A percentile compares a stretch with the other conserved stretches of the same genome.
Conservation (phyloP, 2,888 invertebrate species). For the Cheilosia scutellata region DNA sequence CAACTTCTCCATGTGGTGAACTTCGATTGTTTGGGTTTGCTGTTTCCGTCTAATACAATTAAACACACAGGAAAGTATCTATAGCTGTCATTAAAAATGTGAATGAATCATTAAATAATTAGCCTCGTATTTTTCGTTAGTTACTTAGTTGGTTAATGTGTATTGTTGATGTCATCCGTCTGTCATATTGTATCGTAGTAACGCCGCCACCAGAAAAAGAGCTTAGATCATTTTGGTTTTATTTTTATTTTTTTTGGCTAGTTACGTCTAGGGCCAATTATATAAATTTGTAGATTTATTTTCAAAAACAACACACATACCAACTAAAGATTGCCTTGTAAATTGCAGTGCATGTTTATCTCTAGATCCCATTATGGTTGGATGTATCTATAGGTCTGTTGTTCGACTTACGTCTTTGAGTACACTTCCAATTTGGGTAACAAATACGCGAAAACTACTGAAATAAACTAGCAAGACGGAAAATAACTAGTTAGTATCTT, state of each 20-base stretch:
- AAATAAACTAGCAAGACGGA: slow-evolving; percentile 16
- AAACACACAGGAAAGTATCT: neutral
- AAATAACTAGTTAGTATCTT: slow-evolving; percentile 28
- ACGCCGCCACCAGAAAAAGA: slow-evolving; percentile 8
- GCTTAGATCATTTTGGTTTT: slow-evolving; percentile 47
- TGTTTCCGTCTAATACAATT: slow-evolving; percentile 27
- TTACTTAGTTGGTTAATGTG: slow-evolving; percentile 23
- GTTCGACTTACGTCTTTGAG: slow-evolving; percentile 5
- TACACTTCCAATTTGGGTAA: slow-evolving; percentile 27
- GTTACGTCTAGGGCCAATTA: slow-evolving; percentile 24
- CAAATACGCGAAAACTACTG: neutral
- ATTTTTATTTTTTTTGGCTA: slow-evolving; percentile 17
- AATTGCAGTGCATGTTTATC: slow-evolving; percentile 33
- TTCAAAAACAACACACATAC: neutral
- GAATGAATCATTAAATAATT: slow-evolving; percentile 62
- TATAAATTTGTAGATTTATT: slow-evolving; percentile 6
- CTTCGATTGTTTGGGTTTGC: slow-evolving; percentile 1
- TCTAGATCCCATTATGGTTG: slow-evolving; percentile 34
- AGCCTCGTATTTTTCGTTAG: slow-evolving; percentile 48
- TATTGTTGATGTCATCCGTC: slow-evolving; percentile 63
- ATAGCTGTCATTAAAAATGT: neutral
- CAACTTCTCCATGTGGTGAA: neutral
- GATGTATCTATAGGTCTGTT: too few species aligned
- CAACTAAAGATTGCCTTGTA: slow-evolving; percentile 24
- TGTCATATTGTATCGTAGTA: slow-evolving; percentile 8